Base-by-base conservation (phyloP, 2,888 invertebrate species). In the Hanleya hanleyi region DNA sequence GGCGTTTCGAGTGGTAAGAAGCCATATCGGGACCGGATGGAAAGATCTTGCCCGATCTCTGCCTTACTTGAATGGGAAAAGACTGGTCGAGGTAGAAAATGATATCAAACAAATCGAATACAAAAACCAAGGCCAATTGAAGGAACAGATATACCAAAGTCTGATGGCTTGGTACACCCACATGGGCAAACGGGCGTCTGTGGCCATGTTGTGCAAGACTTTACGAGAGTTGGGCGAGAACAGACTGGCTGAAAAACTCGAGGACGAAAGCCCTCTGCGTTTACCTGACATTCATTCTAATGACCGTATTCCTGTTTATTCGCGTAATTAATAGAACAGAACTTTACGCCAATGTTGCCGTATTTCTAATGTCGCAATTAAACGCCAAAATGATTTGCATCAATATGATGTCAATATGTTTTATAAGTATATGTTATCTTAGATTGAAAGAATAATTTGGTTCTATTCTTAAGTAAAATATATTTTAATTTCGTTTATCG, bases 71-170 rank as follows among this genome's bases (percentile, higher is more conserved):
- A 49, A 67, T n/a, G 29, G 49, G 18, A 67, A 51, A 32, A 35
- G 67, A 18, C 22, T 67, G 22, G 26, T 36, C 12, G 74, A 74
- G 38, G 49, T 74, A n/a, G 64, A 74, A 35, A 71, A 50, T 35
- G 74, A 74, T 32, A 74, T 74, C 32, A 49, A n/a, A 35, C 64
- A 50, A n/a, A 74, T 74, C 7, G 74, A 74, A 57, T 74, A 74
- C 47, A 32, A 67, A 35, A 67, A 71, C 29, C 32, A 33, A 22
- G 74, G 74, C 4, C 71, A 74, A 65, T 61, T 74, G 15, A 67
- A 65, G 69, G 74, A 71, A 47, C 74, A 71, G 41, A 61, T 70
- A 2, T 70, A 67, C 47, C 74, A 74, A 64, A 49, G 38, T 26
- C 22, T 66, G 41, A 3, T 57, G 57, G 15, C 4, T 2, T 57